A percentile compares a stretch with the other conserved stretches of the same genome.
Evolutionary conservation across 2,888 invertebrate species (phyloP).

Genomic region (Heliconius hortense): DNA sequence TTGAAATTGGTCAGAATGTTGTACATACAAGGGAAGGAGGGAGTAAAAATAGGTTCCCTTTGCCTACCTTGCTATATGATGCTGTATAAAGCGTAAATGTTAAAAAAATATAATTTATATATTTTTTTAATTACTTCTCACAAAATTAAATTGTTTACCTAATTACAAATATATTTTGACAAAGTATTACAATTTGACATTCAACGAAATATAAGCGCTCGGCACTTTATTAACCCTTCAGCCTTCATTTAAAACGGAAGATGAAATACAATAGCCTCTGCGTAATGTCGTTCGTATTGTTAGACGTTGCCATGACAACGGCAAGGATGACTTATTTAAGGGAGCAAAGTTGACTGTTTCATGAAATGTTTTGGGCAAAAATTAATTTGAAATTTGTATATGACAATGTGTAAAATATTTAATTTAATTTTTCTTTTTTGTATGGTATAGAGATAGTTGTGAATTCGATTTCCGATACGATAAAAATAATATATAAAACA

Average conservation of each 20-base stretch:
- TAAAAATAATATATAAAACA: not conserved
- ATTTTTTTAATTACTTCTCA: no score
- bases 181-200: constrained; percentile 12
- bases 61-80: no score
- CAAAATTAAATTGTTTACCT: not conserved
- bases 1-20: not conserved
- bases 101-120: no score
- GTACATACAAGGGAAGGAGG: no score
- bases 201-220: constrained; percentile 2
- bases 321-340: not conserved
- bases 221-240: not conserved
- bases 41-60: no score
- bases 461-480: not conserved
- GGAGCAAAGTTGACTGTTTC: not conserved
- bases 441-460: not conserved
- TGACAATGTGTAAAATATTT: not conserved
- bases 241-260: constrained; percentile 9
- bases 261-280: not conserved
- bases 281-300: not conserved
- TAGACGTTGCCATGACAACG: constrained; percentile 6
- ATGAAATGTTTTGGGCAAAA: not conserved
- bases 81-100: no score
- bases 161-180: constrained; percentile 6
- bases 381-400: not conserved
- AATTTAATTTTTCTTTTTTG: no score